These are phyloP conservation scores for Ctenomys sociabilis DNA, from an alignment of 2,113 vertebrate genomes.

Conservation along the genomic window DNA sequence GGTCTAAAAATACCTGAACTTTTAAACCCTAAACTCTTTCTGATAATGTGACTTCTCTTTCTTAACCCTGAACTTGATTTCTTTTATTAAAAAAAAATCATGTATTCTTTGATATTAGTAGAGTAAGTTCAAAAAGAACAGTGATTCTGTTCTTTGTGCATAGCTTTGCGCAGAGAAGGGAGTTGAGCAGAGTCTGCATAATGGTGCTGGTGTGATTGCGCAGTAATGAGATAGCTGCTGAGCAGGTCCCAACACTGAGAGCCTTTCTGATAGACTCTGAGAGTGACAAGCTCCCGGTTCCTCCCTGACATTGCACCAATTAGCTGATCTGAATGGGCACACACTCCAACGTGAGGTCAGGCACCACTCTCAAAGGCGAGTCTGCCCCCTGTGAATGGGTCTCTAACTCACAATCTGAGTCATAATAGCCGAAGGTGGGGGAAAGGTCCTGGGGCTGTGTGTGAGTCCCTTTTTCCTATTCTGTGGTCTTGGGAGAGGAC, in stretches of 20 bases:
- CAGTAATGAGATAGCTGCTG: slow-evolving; percentile 39
- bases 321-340: slow-evolving; percentile 58
- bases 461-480: neutral
- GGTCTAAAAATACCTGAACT: slow-evolving; percentile 80
- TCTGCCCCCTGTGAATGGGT: neutral
- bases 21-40: slow-evolving; percentile 71
- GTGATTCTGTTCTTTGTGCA: neutral
- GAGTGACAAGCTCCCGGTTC: slow-evolving; percentile 64
- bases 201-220: neutral
- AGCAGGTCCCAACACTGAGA: slow-evolving; percentile 12
- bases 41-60: slow-evolving; percentile 65
- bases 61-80: slow-evolving; percentile 68
- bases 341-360: neutral
- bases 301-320: slow-evolving; percentile 56
- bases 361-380: neutral
- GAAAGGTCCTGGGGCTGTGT: neutral
- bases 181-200: neutral
- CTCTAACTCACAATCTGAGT: neutral
- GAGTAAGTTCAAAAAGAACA: slow-evolving; percentile 63
- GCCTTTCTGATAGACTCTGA: slow-evolving; percentile 49
- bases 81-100: slow-evolving; percentile 33
- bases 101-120: slow-evolving; percentile 64
- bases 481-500: neutral
- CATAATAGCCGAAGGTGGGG: neutral
- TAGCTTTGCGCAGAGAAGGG: neutral